phyloP scores from a whole-genome alignment of 2,797 vertebrate species.

The Trematomus bernacchii region DNA sequence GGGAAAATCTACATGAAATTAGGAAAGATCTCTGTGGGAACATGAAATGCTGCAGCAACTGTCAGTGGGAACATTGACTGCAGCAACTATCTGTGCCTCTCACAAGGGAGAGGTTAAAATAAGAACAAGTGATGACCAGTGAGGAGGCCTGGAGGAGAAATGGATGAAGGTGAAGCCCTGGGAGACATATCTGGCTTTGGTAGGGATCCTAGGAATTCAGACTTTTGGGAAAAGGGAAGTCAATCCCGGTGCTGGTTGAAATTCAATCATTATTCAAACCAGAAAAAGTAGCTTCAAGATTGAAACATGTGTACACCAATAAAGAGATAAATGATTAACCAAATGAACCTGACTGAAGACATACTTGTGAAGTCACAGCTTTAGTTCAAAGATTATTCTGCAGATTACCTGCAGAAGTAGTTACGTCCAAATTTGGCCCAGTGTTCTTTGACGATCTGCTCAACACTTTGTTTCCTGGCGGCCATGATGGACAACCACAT shows the following conservation, averaged over 20 bases:
- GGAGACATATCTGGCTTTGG: slow-evolving; percentile 52
- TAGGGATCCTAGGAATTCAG: slow-evolving; percentile 21
- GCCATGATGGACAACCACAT: slow-evolving; percentile 97
- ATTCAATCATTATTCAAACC: not conserved
- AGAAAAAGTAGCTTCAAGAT: not conserved
- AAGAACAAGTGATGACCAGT: slow-evolving; percentile 60
- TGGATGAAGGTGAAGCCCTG: slow-evolving; percentile 54
- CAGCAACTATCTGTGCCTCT: slow-evolving; percentile 57
- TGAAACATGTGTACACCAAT: not conserved
- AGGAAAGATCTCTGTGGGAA: slow-evolving; percentile 72
- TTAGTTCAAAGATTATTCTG: not conserved
- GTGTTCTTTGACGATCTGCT: slow-evolving; percentile 95
- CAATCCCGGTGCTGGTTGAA: not conserved
- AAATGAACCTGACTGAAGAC: not conserved
- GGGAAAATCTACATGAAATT: slow-evolving; percentile 68
- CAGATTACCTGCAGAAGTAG: slow-evolving; percentile 94
- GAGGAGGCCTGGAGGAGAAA: slow-evolving; percentile 34
- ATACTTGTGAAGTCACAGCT: not conserved
- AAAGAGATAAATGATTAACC: not conserved
- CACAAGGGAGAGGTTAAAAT: slow-evolving; percentile 74
- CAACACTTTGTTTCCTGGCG: slow-evolving; percentile 92
- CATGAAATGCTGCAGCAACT: slow-evolving; percentile 58
- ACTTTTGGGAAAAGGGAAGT: slow-evolving; percentile 18
- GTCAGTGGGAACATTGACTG: slow-evolving; percentile 68
- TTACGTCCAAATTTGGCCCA: slow-evolving; percentile 97